Evolutionary conservation across 2,113 vertebrate species (phyloP), one percentile per base, ranked within the genome.

Genomic region (Neotragus moschatus): DNA sequence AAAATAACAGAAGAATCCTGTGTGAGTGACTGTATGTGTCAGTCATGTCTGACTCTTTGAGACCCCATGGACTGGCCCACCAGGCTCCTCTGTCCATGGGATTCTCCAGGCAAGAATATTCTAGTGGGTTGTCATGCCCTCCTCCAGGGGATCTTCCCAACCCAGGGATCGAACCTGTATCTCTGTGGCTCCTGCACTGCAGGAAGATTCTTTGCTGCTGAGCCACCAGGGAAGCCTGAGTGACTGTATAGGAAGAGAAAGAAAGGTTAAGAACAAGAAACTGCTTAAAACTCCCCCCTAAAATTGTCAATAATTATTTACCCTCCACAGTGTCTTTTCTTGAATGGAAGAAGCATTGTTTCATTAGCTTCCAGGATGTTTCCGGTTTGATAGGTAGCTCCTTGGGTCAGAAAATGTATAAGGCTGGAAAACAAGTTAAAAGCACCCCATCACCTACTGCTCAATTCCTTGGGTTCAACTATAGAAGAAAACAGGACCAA

Each of bases 341-440:
- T 81, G 51, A 90, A 87, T 58, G 53, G 23, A 80, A 91, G 19
- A 79, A 87, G 58, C 8, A 94, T 73, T 61, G 85, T 28, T 86
- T 95, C 11, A 39, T 73, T 82, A 26, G 30, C 23, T 89, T 96
- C 85, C 73, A 91, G 19, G 16, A 77, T 81, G 28, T 39, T 5
- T 61, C 26, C 14, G 13, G 5, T 90, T 86, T 89, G 16, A 87
- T 84, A 82, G 9, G 30, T 7, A 84, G 12, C 33, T 90, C 21
- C 26, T 94, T 30, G 49, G 39, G 25, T 90, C 36, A 55, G 39
- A 84, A 91, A 84, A 23, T 2, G 63, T 88, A 23, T 6, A 98
- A 77, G 94, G 23, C 36, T 86, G 36, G 79, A 95, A 96, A 92
- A n/a, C 84, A 92, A 95, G 55, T 39, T 63, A 49, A 92, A 95